These are phyloP conservation scores for Neocloeon triangulifer DNA, from an alignment of 1,140 invertebrate genomes.

Conservation along the genomic window DNA sequence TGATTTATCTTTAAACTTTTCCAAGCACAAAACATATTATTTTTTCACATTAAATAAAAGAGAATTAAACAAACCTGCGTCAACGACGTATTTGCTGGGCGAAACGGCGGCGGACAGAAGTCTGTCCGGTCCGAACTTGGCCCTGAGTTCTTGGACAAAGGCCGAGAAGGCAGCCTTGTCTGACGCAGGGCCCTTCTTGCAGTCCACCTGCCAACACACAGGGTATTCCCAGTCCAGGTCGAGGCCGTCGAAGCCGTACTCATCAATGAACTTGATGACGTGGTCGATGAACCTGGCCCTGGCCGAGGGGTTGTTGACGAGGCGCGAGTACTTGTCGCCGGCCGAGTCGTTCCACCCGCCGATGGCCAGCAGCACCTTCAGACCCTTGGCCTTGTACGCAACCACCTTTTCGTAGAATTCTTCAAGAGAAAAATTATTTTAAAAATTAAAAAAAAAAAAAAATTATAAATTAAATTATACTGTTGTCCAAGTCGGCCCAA, in stretches of 20 bases:
- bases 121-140: constrained; percentile 41
- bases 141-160: constrained; percentile 43
- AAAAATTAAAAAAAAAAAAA: background rate
- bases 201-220: constrained; percentile 52
- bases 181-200: constrained; percentile 43
- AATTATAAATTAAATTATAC: constrained; percentile 13
- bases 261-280: constrained; percentile 26
- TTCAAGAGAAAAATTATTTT: constrained; percentile 9
- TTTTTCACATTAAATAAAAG: too few species aligned
- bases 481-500: constrained; percentile 42
- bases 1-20: background rate
- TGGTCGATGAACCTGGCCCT: constrained; percentile 25
- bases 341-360: constrained; percentile 39
- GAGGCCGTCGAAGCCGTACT: constrained; percentile 32
- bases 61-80: constrained; percentile 19
- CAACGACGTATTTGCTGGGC: constrained; percentile 56
- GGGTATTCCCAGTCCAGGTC: constrained; percentile 49
- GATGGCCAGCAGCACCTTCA: constrained; percentile 33
- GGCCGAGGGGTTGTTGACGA: constrained; percentile 24
- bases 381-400: constrained; percentile 23
- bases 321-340: constrained; percentile 33
- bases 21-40: background rate
- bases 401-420: constrained; percentile 32
- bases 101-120: constrained; percentile 64
- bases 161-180: constrained; percentile 52